These are phyloP conservation scores for Heloderma charlesbogerti DNA, from an alignment of 2,113 vertebrate genomes.

Conservation along the genomic window DNA sequence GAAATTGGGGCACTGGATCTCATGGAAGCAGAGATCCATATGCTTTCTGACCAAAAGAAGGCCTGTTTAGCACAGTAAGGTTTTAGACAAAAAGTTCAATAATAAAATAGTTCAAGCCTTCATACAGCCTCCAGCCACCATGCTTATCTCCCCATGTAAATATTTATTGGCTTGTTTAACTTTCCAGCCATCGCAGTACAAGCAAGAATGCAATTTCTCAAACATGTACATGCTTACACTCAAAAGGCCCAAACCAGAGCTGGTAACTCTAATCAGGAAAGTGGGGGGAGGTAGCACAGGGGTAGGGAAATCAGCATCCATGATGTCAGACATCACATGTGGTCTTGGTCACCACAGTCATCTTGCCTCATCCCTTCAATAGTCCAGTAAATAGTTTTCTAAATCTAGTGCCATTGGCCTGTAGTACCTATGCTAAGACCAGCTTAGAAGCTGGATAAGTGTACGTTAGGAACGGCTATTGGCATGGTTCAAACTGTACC, in stretches of 20 bases:
- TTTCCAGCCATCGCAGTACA: slow-evolving; percentile 14
- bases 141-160: slow-evolving; percentile 31
- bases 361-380: neutral
- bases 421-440: neutral
- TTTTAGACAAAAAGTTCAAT: slow-evolving; percentile 16
- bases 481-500: neutral
- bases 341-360: neutral
- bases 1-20: neutral
- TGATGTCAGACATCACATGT: neutral
- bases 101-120: slow-evolving; percentile 40
- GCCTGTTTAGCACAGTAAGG: slow-evolving; percentile 36
- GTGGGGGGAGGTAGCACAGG: too few species aligned
- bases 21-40: slow-evolving; percentile 33
- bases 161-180: slow-evolving; percentile 49
- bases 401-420: neutral
- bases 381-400: neutral
- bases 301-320: neutral
- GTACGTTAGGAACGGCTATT: too few species aligned
- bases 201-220: slow-evolving; percentile 19
- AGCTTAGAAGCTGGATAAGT: neutral
- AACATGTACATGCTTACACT: neutral
- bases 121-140: slow-evolving; percentile 30
- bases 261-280: neutral
- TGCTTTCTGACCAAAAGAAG: neutral
- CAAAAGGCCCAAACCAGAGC: neutral